Evolutionary conservation across 2,113 vertebrate genomes (phyloP), one percentile per base, ranked within the genome.

Genomic region (Aegypius monachus): DNA sequence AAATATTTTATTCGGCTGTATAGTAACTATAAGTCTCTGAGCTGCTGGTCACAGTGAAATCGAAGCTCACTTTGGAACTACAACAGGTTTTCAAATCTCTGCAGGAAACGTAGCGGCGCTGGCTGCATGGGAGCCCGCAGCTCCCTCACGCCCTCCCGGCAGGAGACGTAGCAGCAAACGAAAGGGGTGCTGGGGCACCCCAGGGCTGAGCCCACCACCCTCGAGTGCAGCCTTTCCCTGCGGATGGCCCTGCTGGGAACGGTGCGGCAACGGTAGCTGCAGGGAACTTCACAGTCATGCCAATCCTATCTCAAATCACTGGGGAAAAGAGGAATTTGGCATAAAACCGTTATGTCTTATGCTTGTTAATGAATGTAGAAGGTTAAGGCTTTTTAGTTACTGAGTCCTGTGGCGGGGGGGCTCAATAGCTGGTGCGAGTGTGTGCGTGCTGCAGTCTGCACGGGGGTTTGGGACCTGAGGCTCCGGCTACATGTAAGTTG

Each of bases 1-100:
- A 98, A 98, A 96, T 98, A 97, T 97, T 98, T 98, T 98, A 98
- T 97, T 98, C 98, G 97, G 97, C 97, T 98, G 96, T 98, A 97
- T 97, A 97, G 96, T 97, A 97, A 98, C 97, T 96, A 75, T 84
- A 95, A 97, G 97, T 96, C 98, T 98, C 97, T 5, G 96, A 97
- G 95, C 97, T 96, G 96, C 97, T 97, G 98, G 97, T 98, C 97
- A 93, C 93, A 96, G 98, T 97, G 98, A 98, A 98, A 98, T 89
- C 63, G 88, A 96, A 98, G 95, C 97, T 96, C 84, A 1, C 91
- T 97, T 97, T 94, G 91, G 85, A 97, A 97, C 91, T 81, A 63
- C 90, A 91, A 26, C 96, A 97, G 93, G 95, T 97, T 98, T 97
- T 97, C 88, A 95, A 81, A 97, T 95, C 95, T 96, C 82, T 94